Percentiles rank a stretch among this genome's conserved stretches.
phyloP scores from a whole-genome alignment of 2,888 invertebrate species.

The Caenorhabditis sp. region DNA sequence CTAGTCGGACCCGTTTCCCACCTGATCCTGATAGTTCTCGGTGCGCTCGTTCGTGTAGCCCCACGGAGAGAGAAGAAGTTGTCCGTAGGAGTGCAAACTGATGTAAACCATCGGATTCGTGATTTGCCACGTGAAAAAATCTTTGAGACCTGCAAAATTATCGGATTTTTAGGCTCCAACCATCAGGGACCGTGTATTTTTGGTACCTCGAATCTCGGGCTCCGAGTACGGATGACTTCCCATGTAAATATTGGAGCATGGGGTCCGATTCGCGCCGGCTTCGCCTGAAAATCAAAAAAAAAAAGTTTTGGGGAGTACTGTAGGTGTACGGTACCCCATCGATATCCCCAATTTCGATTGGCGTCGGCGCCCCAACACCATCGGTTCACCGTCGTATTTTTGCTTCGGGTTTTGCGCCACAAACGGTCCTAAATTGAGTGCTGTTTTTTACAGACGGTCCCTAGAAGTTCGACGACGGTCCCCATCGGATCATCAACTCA shows the following conservation, averaged over 20 bases:
- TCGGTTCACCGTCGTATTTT: conserved; percentile 69
- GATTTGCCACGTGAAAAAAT: conserved; percentile 72
- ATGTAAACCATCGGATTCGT: conserved; percentile 74
- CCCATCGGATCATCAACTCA: conserved; percentile 1
- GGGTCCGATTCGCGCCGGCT: conserved; percentile 74
- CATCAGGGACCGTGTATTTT: too few species aligned
- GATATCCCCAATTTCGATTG: conserved; percentile 78
- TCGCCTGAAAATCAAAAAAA: conserved; percentile 56
- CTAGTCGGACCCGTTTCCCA: too few species aligned
- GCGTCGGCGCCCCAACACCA: conserved; percentile 79
- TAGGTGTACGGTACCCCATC: conserved; percentile 64
- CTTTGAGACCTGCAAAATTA: conserved; percentile 54
- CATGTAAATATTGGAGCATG: conserved; percentile 77
- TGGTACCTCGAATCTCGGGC: conserved; percentile 70
- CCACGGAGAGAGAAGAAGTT: conserved; percentile 76
- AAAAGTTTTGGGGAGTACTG: too few species aligned
- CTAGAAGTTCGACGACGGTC: too few species aligned
- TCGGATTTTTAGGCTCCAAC: background rate
- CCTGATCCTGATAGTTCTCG: conserved; percentile 71
- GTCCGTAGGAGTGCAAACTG: conserved; percentile 77
- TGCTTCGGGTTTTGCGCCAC: conserved; percentile 78
- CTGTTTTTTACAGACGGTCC: background rate
- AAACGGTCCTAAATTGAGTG: conserved; percentile 70
- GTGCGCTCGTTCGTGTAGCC: conserved; percentile 75
- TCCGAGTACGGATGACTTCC: conserved; percentile 70